phyloP scores from a whole-genome alignment of 1,140 invertebrate genomes.

The Drosophila rufa region DNA sequence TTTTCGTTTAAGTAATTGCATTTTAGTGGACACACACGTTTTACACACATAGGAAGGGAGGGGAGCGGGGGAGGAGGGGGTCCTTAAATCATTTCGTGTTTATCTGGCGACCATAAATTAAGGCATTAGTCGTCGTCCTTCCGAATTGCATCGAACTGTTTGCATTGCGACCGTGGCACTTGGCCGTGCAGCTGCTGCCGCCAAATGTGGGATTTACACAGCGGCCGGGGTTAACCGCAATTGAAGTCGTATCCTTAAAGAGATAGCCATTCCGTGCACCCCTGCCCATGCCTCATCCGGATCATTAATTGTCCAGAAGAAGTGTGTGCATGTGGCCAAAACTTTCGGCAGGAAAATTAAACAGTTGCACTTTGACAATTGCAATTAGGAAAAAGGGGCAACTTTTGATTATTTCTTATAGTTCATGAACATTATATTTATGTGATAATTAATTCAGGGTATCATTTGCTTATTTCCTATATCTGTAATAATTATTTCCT shows the following conservation, averaged over 20 bases:
- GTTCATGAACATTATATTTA: no score
- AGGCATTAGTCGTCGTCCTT: conserved; percentile 71
- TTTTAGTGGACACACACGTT: conserved; percentile 77
- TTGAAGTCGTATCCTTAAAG: conserved; percentile 62
- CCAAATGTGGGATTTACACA: conserved; percentile 76
- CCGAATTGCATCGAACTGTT: conserved; percentile 72
- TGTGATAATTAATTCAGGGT: no score
- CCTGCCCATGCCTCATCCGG: conserved; percentile 4
- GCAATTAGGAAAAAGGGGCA: background rate
- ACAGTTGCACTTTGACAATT: background rate
- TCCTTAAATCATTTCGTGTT: conserved; percentile 77
- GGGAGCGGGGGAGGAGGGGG: background rate
- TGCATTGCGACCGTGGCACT: conserved; percentile 76
- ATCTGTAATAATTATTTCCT: no score
- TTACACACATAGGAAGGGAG: conserved; percentile 36
- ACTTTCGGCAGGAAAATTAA: conserved; percentile 14
- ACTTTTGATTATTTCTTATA: background rate
- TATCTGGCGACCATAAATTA: conserved; percentile 82
- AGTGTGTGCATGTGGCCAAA: conserved; percentile 16
- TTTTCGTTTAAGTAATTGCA: conserved; percentile 73
- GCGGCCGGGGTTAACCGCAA: conserved; percentile 65
- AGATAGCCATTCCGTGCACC: conserved; percentile 15
- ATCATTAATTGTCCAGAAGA: conserved; percentile 67
- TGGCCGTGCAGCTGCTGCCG: conserved; percentile 77
- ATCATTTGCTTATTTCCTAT: no score